Percentiles rank a stretch among this genome's conserved stretches.
These are phyloP conservation scores for Gambusia yucatana DNA, from an alignment of 2,797 vertebrate species.

Conservation along the genomic window DNA sequence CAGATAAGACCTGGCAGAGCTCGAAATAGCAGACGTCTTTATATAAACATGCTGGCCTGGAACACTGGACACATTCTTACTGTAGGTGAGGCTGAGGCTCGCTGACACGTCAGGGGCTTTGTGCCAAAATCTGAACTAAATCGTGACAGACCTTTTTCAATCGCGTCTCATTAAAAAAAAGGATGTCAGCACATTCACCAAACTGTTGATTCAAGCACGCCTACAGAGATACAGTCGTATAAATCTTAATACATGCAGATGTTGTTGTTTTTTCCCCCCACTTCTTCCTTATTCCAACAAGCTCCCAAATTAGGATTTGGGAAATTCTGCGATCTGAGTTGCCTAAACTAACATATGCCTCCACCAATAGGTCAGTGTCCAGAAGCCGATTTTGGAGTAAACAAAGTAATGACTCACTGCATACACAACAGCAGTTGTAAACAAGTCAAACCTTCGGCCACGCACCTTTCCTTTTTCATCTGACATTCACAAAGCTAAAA, in stretches of 20 bases:
- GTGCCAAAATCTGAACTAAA: background rate
- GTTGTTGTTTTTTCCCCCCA: constrained; percentile 17
- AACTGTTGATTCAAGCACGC: constrained; percentile 31
- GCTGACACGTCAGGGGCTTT: background rate
- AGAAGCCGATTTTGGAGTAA: constrained; percentile 32
- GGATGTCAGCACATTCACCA: constrained; percentile 1
- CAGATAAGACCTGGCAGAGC: constrained; percentile 50
- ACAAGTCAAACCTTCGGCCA: constrained; percentile 20
- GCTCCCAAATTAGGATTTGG: constrained; percentile 21
- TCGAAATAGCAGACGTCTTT: constrained; percentile 29
- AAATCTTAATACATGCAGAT: constrained; percentile 26
- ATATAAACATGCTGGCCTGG: constrained; percentile 38
- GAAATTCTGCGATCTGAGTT: constrained; percentile 39
- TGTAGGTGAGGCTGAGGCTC: constrained; percentile 10
- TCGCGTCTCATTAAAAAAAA: constrained; percentile 8
- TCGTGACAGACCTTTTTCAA: constrained; percentile 1
- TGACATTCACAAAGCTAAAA: constrained; percentile 38
- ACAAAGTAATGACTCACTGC: constrained; percentile 60
- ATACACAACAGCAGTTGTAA: constrained; percentile 29
- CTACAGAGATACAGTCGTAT: constrained; percentile 4
- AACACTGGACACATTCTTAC: constrained; percentile 12
- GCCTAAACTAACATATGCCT: constrained; percentile 38
- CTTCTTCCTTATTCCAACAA: constrained; percentile 29
- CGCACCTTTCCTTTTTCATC: constrained; percentile 37
- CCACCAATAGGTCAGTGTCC: constrained; percentile 16